These are phyloP conservation scores for Aramus guarauna DNA, from an alignment of 2,113 vertebrate genomes.

Conservation along the genomic window DNA sequence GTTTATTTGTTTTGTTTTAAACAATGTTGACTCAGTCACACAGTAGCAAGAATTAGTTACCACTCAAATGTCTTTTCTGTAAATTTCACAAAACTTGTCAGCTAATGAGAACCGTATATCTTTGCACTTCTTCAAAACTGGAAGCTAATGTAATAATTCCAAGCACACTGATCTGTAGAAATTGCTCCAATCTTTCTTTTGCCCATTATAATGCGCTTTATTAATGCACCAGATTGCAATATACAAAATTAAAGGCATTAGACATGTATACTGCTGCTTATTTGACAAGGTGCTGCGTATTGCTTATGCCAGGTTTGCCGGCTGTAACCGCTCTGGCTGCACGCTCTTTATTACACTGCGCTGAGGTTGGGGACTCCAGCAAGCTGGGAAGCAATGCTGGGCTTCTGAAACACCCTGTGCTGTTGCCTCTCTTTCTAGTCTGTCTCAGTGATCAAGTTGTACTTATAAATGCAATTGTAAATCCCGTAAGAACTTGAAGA, in stretches of 20 bases:
- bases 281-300: not conserved
- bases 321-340: not conserved
- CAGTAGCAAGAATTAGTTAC: not conserved
- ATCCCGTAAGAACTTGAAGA: not conserved
- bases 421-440: not conserved
- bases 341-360: fast-evolving
- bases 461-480: not conserved
- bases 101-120: not conserved
- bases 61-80: not conserved
- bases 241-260: slow-evolving; percentile 27
- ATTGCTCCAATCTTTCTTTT: not conserved
- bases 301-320: not conserved
- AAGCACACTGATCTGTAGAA: not conserved
- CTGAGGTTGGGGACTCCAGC: not conserved
- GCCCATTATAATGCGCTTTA: not conserved
- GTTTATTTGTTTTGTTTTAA: not conserved
- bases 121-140: not conserved
- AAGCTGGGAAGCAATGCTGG: not conserved
- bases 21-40: not conserved
- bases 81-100: not conserved
- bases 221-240: not conserved
- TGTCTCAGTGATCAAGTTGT: not conserved
- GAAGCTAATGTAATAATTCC: not conserved
- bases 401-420: not conserved
- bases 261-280: not conserved